These are phyloP conservation scores for Drosophila ezoana DNA, from an alignment of 2,888 invertebrate genomes.

Conservation along the genomic window DNA sequence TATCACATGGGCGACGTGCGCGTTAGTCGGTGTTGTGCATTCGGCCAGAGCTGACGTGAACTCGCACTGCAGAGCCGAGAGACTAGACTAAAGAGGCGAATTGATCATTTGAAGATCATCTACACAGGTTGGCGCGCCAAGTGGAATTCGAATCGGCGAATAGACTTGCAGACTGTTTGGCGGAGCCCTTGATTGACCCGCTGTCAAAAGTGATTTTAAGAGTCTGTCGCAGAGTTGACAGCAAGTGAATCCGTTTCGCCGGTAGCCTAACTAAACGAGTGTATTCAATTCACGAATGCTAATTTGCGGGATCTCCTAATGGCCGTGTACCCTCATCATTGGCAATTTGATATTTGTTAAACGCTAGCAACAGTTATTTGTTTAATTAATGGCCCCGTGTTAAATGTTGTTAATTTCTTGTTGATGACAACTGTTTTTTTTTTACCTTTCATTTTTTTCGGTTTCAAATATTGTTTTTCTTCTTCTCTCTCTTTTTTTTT, in stretches of 20 bases:
- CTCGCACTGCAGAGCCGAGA: conserved; percentile 25
- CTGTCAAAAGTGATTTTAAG: conserved; percentile 20
- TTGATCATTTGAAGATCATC: conserved; percentile 11
- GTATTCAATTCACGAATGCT: conserved; percentile 13
- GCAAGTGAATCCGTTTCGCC: conserved; percentile 16
- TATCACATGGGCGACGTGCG: conserved; percentile 42
- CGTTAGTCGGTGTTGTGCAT: conserved; percentile 73
- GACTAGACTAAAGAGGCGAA: conserved; percentile 9
- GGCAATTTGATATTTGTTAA: conserved; percentile 29
- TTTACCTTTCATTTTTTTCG: conserved; percentile 20
- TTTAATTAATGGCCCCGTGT: conserved; percentile 36
- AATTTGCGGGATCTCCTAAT: conserved; percentile 35
- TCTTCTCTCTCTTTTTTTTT: conserved; percentile 25
- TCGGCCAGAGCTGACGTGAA: conserved; percentile 69
- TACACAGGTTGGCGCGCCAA: conserved; percentile 14
- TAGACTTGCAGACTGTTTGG: conserved; percentile 13
- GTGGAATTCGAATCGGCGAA: conserved; percentile 7
- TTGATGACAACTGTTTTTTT: conserved; percentile 29
- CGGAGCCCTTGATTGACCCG: conserved; percentile 1
- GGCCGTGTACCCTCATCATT: conserved; percentile 17
- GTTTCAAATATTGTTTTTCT: conserved; percentile 11
- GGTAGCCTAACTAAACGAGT: conserved; percentile 22
- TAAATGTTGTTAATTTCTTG: conserved; percentile 41
- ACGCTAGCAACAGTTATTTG: conserved; percentile 46
- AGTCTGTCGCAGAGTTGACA: conserved; percentile 6